phyloP scores from a whole-genome alignment of 2,113 vertebrate species.

The Aptenodytes patagonicus region DNA sequence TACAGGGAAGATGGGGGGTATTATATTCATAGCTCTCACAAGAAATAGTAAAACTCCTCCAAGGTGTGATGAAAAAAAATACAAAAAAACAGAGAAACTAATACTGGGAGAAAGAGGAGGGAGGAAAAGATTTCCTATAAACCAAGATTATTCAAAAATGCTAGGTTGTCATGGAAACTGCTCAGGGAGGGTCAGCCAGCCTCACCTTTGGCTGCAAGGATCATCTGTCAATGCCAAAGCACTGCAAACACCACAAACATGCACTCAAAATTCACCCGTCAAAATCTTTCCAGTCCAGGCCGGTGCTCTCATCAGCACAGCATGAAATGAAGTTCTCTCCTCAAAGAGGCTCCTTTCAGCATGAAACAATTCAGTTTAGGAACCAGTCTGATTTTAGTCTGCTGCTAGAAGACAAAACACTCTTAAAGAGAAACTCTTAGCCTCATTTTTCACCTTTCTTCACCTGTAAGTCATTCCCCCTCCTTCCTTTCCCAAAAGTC shows the following conservation, averaged over 20 bases:
- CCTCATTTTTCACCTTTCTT: background rate
- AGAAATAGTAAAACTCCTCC: background rate
- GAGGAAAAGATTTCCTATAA: slow-evolving; percentile 66
- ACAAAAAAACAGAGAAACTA: background rate
- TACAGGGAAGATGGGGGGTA: background rate
- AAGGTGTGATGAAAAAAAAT: background rate
- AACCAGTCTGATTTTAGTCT: background rate
- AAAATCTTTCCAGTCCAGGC: slow-evolving; percentile 13
- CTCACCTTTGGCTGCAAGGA: slow-evolving; percentile 72
- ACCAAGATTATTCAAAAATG: slow-evolving; percentile 67
- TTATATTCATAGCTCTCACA: background rate
- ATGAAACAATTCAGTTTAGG: background rate
- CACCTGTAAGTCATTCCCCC: background rate
- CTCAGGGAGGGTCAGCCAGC: slow-evolving; percentile 70
- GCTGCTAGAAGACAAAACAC: background rate
- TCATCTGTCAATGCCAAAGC: slow-evolving; percentile 71
- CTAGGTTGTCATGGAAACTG: slow-evolving; percentile 73
- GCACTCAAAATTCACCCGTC: slow-evolving; percentile 39
- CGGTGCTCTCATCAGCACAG: background rate
- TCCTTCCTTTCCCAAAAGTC: background rate
- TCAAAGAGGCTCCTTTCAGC: slow-evolving; percentile 9
- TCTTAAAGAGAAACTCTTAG: background rate
- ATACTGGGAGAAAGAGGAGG: background rate
- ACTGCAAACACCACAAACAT: slow-evolving; percentile 64
- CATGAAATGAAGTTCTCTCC: slow-evolving; percentile 4